A percentile compares a stretch with the other conserved stretches of the same genome.
phyloP scores from a whole-genome alignment of 2,113 vertebrate genomes.

The Tenrec ecaudatus region DNA sequence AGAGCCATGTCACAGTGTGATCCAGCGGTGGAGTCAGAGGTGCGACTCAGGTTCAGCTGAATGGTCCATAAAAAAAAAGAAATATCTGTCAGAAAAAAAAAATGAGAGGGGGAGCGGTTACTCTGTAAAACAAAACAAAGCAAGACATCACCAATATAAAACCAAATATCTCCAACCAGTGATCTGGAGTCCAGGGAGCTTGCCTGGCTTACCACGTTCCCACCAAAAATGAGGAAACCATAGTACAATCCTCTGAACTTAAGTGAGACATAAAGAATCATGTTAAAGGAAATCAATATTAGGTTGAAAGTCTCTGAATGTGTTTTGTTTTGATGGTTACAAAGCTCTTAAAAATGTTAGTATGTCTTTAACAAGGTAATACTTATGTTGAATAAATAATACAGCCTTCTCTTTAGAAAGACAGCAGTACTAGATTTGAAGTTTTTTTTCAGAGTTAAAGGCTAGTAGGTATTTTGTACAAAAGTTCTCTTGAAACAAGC shows the following conservation, averaged over 20 bases:
- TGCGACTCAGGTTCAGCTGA: fast-evolving
- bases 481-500: not conserved
- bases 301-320: conserved; percentile 20
- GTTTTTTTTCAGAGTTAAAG: not conserved
- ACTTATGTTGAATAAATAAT: not conserved
- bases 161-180: conserved; percentile 48
- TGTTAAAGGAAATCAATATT: conserved; percentile 55
- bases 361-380: not conserved
- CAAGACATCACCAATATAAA: not conserved
- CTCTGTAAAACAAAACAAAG: conserved; percentile 9
- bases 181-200: not conserved
- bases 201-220: conserved; percentile 57
- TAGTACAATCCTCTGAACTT: not conserved
- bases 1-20: fast-evolving
- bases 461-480: not conserved
- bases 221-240: conserved; percentile 51
- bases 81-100: not conserved
- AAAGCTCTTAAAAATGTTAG: not conserved
- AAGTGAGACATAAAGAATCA: not conserved
- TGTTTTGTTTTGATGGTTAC: conserved; percentile 13
- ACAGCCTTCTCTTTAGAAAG: not conserved
- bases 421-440: not conserved
- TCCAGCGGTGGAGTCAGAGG: not conserved
- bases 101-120: not conserved
- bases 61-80: not conserved